Conservation (phyloP, 2,888 invertebrate genomes). For the Nymphalis c-album region DNA sequence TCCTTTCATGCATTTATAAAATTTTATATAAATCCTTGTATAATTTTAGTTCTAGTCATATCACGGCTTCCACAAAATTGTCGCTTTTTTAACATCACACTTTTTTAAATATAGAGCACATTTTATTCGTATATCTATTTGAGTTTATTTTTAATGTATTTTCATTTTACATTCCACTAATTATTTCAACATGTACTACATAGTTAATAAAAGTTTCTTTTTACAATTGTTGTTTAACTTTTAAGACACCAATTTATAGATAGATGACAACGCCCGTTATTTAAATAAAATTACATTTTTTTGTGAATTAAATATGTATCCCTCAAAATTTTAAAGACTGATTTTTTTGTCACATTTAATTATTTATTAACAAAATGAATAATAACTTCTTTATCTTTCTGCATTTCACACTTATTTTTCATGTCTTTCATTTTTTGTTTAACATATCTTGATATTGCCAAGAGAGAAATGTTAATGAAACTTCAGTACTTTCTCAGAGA, state of each 20-base stretch:
- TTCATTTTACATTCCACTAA: slow-evolving; percentile 60
- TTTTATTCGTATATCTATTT: slow-evolving; percentile 48
- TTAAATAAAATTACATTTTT: no score
- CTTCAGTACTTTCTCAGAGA: no score
- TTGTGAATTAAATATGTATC: no score
- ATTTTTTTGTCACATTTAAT: no score
- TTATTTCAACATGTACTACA: slow-evolving; percentile 38
- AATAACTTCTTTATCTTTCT: no score
- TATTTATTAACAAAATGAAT: no score
- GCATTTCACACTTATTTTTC: no score
- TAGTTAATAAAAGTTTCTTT: slow-evolving; percentile 55
- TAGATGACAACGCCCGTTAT: no score
- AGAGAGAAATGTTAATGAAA: no score
- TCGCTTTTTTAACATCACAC: slow-evolving; percentile 55
- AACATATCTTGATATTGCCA: no score
- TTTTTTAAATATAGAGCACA: slow-evolving; percentile 45
- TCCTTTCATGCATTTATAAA: slow-evolving; percentile 35
- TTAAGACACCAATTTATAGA: neutral
- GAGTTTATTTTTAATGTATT: slow-evolving; percentile 44
- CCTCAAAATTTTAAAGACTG: no score
- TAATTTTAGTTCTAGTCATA: slow-evolving; percentile 68
- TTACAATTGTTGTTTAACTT: slow-evolving; percentile 39
- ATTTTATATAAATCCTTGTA: slow-evolving; percentile 46
- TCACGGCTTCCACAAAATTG: slow-evolving; percentile 55
- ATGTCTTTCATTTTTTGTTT: no score